Conservation (phyloP, 2,888 invertebrate species). For the Prosapia bicincta region DNA sequence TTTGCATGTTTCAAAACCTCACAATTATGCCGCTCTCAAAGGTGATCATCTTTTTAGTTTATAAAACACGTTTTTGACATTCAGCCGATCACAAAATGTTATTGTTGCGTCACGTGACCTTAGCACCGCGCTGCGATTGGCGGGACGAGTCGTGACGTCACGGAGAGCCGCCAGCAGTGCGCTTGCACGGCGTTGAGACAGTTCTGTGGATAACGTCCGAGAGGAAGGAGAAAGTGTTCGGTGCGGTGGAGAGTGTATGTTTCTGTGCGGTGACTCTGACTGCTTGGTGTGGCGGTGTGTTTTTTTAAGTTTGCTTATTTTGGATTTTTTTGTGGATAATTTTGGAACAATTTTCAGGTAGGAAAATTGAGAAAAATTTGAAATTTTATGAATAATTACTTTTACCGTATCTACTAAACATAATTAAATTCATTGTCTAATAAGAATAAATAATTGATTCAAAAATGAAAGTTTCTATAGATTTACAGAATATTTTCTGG, state of each 20-base stretch:
- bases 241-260: background rate
- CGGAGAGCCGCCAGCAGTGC: background rate
- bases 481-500: too few relatives aligned
- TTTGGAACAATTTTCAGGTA: background rate
- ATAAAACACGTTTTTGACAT: constrained; percentile 2
- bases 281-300: background rate
- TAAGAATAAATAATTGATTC: too few relatives aligned
- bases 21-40: background rate
- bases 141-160: background rate
- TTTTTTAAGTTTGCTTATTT: background rate
- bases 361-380: too few relatives aligned
- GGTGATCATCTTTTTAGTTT: background rate
- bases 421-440: too few relatives aligned
- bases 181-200: background rate
- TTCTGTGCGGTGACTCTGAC: background rate
- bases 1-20: background rate
- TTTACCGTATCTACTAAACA: too few relatives aligned
- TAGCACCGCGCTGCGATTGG: background rate
- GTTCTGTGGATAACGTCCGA: background rate
- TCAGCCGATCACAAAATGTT: background rate
- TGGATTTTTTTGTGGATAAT: background rate
- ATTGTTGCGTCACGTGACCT: background rate
- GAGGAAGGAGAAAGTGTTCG: background rate
- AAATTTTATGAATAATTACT: too few relatives aligned
- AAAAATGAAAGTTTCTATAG: too few relatives aligned